A percentile compares a stretch with the other conserved stretches of the same genome.
Conservation (phyloP, 2,113 vertebrate genomes). For the Manacus vitellinus region DNA sequence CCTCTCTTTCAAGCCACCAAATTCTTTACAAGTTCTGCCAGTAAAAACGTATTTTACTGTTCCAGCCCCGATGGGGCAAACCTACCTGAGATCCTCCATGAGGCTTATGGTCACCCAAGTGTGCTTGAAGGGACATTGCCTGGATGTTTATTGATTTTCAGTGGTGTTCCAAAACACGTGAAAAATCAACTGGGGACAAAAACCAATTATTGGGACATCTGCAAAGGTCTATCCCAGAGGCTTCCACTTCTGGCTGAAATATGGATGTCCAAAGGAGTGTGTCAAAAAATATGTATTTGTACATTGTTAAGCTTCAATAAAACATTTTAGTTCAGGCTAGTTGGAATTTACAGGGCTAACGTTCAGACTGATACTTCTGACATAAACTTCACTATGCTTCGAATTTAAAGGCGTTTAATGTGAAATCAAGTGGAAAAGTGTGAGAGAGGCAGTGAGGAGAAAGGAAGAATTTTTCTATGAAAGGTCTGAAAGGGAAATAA, state of each 20-base stretch:
- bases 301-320: background rate
- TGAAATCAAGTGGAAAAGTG: background rate
- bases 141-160: background rate
- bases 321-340: background rate
- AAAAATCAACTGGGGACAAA: background rate
- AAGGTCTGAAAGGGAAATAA: slow-evolving; percentile 16
- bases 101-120: background rate
- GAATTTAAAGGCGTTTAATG: slow-evolving; percentile 27
- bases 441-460: background rate
- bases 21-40: background rate
- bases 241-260: background rate
- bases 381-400: background rate
- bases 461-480: background rate
- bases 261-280: background rate
- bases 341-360: background rate
- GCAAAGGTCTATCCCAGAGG: background rate
- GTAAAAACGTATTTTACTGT: background rate
- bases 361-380: background rate
- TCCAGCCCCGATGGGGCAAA: background rate
- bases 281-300: background rate
- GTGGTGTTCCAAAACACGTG: background rate
- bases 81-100: background rate
- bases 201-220: background rate
- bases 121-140: background rate
- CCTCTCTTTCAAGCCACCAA: background rate